These are phyloP conservation scores for Synergus umbraculus DNA, from an alignment of 2,888 invertebrate species.

Conservation along the genomic window DNA sequence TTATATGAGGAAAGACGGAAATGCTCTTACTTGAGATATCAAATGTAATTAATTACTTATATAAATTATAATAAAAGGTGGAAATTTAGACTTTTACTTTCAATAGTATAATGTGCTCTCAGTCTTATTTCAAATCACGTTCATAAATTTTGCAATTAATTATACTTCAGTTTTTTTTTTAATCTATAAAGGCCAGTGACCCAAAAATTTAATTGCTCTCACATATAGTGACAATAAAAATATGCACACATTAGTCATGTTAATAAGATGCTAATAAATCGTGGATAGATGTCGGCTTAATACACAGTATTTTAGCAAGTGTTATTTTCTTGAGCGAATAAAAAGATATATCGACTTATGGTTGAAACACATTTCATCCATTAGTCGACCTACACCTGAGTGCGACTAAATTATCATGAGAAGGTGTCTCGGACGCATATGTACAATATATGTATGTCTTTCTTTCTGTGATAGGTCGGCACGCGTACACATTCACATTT, in stretches of 20 bases:
- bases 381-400: neutral
- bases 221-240: neutral
- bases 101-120: too few relatives aligned
- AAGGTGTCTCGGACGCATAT: neutral
- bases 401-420: neutral
- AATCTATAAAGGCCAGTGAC: neutral
- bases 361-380: neutral
- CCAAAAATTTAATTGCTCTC: neutral
- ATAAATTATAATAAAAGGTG: constrained; percentile 5
- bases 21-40: constrained; percentile 39
- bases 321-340: neutral
- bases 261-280: neutral
- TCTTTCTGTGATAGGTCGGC: too few relatives aligned
- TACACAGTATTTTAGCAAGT: neutral
- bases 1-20: constrained; percentile 30
- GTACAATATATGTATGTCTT: too few relatives aligned
- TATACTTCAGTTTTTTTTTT: neutral
- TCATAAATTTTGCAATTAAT: neutral
- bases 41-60: constrained; percentile 44
- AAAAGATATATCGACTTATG: constrained; percentile 1
- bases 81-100: constrained; percentile 38
- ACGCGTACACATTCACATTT: neutral
- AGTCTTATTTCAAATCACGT: neutral
- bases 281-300: neutral
- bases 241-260: neutral